phyloP scores from a whole-genome alignment of 30 jellyfish, hydroid and myxozoan species.

The Clytia hemisphaerica region DNA sequence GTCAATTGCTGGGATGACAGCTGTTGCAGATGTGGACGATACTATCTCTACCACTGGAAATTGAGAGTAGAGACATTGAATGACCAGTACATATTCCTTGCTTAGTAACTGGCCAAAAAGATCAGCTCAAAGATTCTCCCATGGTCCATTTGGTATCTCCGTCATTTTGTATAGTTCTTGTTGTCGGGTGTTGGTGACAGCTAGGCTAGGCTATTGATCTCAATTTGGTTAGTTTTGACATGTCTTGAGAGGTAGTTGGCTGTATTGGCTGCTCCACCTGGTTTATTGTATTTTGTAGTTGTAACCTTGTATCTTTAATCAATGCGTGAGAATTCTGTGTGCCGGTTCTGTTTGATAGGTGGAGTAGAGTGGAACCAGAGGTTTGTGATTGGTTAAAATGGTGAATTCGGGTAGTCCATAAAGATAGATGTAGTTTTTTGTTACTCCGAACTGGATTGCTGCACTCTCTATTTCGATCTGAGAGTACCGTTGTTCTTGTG shows the following conservation, averaged over 20 bases:
- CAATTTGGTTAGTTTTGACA: conserved; percentile 16
- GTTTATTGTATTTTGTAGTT: conserved; percentile 16
- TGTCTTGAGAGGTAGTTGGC: conserved; percentile 48
- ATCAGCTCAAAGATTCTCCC: conserved; percentile 1
- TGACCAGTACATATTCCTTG: background rate
- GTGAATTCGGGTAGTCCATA: background rate
- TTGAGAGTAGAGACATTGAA: background rate
- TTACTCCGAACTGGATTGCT: background rate
- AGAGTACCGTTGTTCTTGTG: background rate
- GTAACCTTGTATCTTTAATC: conserved; percentile 28
- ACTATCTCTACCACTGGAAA: too few relatives aligned
- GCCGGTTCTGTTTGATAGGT: conserved; percentile 27
- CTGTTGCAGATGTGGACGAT: too few relatives aligned
- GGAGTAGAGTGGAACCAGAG: conserved; percentile 20
- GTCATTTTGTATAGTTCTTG: background rate
- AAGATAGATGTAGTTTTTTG: too few relatives aligned
- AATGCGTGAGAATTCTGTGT: conserved; percentile 23
- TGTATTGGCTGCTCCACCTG: conserved; percentile 8
- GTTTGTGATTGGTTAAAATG: conserved; percentile 24
- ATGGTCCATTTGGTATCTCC: background rate
- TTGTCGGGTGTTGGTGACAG: background rate
- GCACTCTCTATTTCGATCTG: conserved; percentile 14
- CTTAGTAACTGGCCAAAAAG: background rate
- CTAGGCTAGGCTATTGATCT: conserved; percentile 41
- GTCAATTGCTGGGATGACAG: too few relatives aligned